phyloP scores from a whole-genome alignment of 2,888 invertebrate genomes.

The Leucophenga maculata region DNA sequence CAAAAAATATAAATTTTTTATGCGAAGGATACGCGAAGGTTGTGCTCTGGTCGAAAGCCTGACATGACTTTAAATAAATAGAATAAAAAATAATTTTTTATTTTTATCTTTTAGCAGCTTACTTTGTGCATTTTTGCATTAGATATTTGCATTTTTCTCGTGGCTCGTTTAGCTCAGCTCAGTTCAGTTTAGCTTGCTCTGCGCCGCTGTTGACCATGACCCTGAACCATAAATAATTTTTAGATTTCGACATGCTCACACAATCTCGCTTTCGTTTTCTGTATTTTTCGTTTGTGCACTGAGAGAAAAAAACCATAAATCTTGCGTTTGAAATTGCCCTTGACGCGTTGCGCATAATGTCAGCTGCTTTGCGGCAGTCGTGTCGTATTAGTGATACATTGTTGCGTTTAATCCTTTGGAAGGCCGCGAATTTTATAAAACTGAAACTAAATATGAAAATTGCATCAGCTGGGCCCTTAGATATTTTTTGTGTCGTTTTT shows the following conservation, averaged over 20 bases:
- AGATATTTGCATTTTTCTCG: background rate
- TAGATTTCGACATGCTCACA: background rate
- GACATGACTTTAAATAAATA: background rate
- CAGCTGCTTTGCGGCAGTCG: background rate
- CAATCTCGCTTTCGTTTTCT: background rate
- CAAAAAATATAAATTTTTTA: no score
- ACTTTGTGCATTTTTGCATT: no score
- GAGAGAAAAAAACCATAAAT: background rate
- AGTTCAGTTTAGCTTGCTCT: background rate
- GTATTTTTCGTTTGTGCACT: background rate
- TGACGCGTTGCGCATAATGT: conserved; percentile 6
- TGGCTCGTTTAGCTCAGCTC: background rate
- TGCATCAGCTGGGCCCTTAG: background rate
- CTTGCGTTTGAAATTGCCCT: background rate
- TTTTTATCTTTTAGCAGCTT: background rate
- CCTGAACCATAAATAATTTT: background rate
- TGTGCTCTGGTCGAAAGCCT: background rate
- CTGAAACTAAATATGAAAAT: background rate
- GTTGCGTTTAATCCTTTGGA: conserved; percentile 49
- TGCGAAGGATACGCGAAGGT: background rate
- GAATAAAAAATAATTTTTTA: background rate
- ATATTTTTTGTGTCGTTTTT: no score
- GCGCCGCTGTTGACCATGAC: background rate
- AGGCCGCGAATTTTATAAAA: conserved; percentile 31
- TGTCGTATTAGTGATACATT: conserved; percentile 20